A percentile compares a stretch with the other conserved stretches of the same genome.
Conservation (phyloP, 2,113 vertebrate species). For the Labeo rohita region DNA sequence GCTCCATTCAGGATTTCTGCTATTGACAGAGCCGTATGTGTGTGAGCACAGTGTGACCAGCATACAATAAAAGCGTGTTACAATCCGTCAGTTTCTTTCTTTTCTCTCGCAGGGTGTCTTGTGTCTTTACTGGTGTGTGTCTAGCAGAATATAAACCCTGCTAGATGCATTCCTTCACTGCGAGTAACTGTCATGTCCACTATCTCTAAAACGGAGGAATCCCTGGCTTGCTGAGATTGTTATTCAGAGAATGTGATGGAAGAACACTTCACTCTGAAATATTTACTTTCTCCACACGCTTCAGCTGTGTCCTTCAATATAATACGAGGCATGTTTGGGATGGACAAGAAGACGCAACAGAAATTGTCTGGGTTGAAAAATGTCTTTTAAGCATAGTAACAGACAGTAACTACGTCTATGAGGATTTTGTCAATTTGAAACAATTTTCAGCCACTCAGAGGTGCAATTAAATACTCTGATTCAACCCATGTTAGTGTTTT, state of each 20-base stretch:
- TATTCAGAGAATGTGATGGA: slow-evolving; percentile 19
- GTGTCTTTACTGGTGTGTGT: neutral
- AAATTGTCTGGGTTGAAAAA: neutral
- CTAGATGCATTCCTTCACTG: slow-evolving; percentile 11
- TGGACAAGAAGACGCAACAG: neutral
- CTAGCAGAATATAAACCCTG: neutral
- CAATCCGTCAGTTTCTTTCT: neutral
- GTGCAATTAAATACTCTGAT: neutral
- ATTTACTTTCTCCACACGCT: neutral
- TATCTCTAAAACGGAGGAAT: neutral
- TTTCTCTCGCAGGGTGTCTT: neutral
- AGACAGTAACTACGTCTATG: neutral
- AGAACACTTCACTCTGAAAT: neutral
- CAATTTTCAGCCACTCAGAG: neutral
- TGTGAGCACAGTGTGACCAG: slow-evolving; percentile 11
- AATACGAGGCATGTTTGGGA: neutral
- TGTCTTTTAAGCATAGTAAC: neutral
- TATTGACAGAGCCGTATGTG: neutral
- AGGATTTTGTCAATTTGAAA: neutral
- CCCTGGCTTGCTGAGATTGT: slow-evolving; percentile 19
- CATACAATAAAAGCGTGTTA: slow-evolving; percentile 21
- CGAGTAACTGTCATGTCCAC: slow-evolving; percentile 21
- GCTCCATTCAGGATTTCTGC: slow-evolving; percentile 21
- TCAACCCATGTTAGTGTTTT: neutral
- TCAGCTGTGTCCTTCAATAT: neutral